Percentiles rank a stretch among this genome's conserved stretches.
Evolutionary conservation across 2,113 vertebrate genomes (phyloP).

Genomic region (Scomber japonicus): DNA sequence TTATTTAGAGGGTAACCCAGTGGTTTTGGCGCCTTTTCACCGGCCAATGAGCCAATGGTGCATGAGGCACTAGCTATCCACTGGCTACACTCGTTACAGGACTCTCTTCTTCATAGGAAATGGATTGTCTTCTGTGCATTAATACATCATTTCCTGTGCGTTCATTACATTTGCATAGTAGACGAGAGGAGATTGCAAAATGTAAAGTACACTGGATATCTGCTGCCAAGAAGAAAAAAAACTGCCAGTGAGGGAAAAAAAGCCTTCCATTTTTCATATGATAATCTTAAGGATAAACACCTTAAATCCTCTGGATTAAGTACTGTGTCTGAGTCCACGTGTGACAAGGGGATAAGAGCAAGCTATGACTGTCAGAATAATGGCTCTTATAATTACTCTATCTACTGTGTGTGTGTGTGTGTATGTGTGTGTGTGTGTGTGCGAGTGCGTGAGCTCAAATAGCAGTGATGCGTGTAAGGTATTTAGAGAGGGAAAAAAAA

Average conservation of each 20-base stretch:
- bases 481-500: constrained; percentile 14
- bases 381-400: constrained; percentile 43
- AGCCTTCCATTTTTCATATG: constrained; percentile 7
- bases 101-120: constrained; percentile 20
- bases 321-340: background rate
- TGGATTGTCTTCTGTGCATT: constrained; percentile 22
- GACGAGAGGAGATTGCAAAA: constrained; percentile 3
- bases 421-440: background rate
- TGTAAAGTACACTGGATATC: constrained; percentile 9
- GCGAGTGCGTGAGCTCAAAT: constrained; percentile 9
- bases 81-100: constrained; percentile 27
- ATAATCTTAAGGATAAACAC: constrained; percentile 47
- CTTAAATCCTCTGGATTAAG: constrained; percentile 30
- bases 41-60: background rate
- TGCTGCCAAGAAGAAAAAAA: background rate
- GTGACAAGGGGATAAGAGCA: constrained; percentile 40
- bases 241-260: background rate
- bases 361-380: constrained; percentile 45
- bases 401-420: constrained; percentile 10
- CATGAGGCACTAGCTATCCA: constrained; percentile 15
- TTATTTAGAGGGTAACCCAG: background rate
- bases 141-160: constrained; percentile 35
- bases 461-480: constrained; percentile 39
- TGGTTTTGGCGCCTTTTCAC: background rate
- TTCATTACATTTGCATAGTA: constrained; percentile 41